Evolutionary conservation across 2,797 vertebrate species (phyloP), one percentile per base, ranked within the genome.

Genomic region (Fistularia tabacaria): DNA sequence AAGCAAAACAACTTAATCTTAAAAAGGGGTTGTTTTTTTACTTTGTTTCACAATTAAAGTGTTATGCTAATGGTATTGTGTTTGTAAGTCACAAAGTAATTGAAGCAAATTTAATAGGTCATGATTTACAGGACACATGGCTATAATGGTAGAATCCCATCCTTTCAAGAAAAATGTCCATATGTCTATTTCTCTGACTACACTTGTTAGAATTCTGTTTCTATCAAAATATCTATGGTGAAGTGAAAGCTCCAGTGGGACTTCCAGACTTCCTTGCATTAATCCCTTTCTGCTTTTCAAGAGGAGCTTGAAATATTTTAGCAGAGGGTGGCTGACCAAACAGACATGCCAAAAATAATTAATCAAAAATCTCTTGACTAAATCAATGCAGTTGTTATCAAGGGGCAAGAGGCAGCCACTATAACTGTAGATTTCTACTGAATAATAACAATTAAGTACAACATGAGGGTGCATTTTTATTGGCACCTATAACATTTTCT

Each of bases 271-370:
- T 59, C 45, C 67, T 61, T 49, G 40, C 58, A 56, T 67, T 68
- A 6, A 57, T 62, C 54, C 72, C 76, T 72, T 65, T 60, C 66
- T 54, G 55, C 62, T 81, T 74, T 71, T 72, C 61, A 54, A 76
- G 59, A 56, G 41, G 46, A 61, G 59, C 57, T 44, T 7, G 70
- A 78, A 75, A 69, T 57, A 57, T 71, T 69, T 68, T 60, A 50
- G 56, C 54, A 37, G 49, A 8, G 39, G 10, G 10, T 8, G 39
- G 10, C 10, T 65, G 25, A 25, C 25, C 25, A 25, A 25, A 25
- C 59, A 57, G 63, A 54, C 43, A 77, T 80, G 72, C 74, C 62
- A 66, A 71, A 79, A 25, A 25, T 25, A 25, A 25, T 25, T 25
- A 2, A 25, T 25, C 25, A 25, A 25, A 25, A 25, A 25, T 25